Conservation (phyloP, 2,888 invertebrate species). For the Torymus texanus region DNA sequence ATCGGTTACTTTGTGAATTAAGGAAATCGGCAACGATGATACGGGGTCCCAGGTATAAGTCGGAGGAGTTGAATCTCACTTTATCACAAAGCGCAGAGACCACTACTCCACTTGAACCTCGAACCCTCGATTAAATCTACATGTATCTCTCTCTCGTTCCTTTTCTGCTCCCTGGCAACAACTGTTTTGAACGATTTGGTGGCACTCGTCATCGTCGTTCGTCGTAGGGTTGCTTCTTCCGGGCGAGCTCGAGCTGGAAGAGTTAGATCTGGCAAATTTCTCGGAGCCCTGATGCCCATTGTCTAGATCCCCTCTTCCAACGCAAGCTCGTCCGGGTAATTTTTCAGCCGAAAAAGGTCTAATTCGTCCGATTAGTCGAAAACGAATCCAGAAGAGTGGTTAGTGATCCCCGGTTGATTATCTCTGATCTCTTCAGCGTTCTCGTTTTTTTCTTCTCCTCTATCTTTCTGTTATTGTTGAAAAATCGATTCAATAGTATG, state of each 20-base stretch:
- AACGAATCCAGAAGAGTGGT: too few species aligned
- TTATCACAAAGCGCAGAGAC: conserved; percentile 79
- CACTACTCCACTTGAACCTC: conserved; percentile 80
- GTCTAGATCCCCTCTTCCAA: conserved; percentile 83
- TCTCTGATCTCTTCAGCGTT: too few species aligned
- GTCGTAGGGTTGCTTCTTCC: conserved; percentile 58
- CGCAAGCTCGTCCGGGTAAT: conserved; percentile 70
- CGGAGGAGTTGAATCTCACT: conserved; percentile 88
- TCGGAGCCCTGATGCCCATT: conserved; percentile 67
- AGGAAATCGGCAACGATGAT: conserved; percentile 26
- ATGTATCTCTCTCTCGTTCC: conserved; percentile 3
- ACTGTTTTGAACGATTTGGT: conserved; percentile 8
- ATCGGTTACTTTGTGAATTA: conserved; percentile 32
- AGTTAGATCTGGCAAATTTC: conserved; percentile 83
- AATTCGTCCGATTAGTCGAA: too few species aligned
- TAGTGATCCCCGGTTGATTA: too few species aligned
- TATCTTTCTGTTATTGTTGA: too few species aligned
- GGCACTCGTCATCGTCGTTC: background rate
- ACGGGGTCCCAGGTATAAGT: conserved; percentile 78
- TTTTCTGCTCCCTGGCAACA: conserved; percentile 6
- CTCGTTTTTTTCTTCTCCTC: too few species aligned
- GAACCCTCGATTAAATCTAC: conserved; percentile 61
- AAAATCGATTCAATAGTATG: too few species aligned
- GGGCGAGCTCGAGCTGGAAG: conserved; percentile 81
- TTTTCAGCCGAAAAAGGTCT: background rate